Evolutionary conservation across 2,888 invertebrate genomes (phyloP).

Genomic region (Cheilosia variabilis): DNA sequence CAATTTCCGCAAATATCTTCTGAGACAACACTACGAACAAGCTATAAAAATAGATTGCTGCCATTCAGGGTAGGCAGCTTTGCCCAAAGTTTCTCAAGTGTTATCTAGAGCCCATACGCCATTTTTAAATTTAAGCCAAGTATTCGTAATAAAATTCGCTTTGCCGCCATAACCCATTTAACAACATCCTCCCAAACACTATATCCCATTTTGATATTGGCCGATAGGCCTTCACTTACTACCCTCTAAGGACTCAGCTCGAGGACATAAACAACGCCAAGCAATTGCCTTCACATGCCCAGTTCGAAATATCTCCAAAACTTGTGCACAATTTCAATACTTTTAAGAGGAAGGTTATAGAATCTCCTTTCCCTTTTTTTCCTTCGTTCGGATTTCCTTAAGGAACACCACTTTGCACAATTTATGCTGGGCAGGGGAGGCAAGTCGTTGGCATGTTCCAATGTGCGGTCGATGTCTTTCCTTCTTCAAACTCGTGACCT

Average conservation of each 20-base stretch:
- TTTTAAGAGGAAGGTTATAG: constrained; percentile 34
- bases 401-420: constrained; percentile 55
- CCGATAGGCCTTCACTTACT: constrained; percentile 30
- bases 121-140: constrained; percentile 40
- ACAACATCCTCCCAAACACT: constrained; percentile 26
- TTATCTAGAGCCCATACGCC: constrained; percentile 5
- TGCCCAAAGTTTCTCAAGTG: constrained; percentile 5
- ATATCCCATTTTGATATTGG: constrained; percentile 55
- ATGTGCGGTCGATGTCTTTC: constrained; percentile 60
- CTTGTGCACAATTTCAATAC: constrained; percentile 59
- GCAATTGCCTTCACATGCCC: constrained; percentile 39
- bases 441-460: constrained; percentile 57
- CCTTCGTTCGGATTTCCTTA: constrained; percentile 25
- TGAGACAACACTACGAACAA: not conserved
- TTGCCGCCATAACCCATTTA: constrained; percentile 47
- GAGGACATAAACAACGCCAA: constrained; percentile 56
- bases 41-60: constrained; percentile 6
- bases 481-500: constrained; percentile 70
- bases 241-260: constrained; percentile 32
- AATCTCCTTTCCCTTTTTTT: constrained; percentile 31
- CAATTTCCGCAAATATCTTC: not conserved
- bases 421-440: constrained; percentile 36
- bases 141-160: constrained; percentile 31
- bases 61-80: not conserved
- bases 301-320: constrained; percentile 52